A percentile compares a stretch with the other conserved stretches of the same genome.
Evolutionary conservation across 2,888 invertebrate species (phyloP).

Genomic region (Amphimallon solstitiale): DNA sequence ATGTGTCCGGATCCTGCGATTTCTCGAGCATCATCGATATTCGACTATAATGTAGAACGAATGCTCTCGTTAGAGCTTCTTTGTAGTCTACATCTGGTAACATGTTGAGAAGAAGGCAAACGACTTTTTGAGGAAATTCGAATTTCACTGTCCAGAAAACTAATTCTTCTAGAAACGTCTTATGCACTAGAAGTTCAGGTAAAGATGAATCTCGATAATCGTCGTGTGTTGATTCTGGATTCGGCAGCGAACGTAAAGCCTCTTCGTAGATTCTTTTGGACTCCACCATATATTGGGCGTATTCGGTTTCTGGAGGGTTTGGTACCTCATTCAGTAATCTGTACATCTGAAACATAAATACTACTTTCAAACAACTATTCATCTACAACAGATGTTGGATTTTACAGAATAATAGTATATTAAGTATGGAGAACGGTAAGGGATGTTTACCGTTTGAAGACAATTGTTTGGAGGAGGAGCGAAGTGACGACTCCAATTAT

Average conservation of each 20-base stretch:
- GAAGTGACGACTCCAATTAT: too few relatives aligned
- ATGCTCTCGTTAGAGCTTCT: constrained; percentile 92
- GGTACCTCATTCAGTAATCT: constrained; percentile 75
- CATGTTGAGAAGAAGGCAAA: constrained; percentile 94
- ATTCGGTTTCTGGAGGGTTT: constrained; percentile 74
- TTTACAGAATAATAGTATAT: too few relatives aligned
- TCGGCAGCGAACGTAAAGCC: constrained; percentile 81
- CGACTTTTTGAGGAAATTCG: constrained; percentile 97
- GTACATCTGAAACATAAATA: constrained; percentile 71
- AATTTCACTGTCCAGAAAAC: constrained; percentile 98
- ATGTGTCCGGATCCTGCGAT: constrained; percentile 86
- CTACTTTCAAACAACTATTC: too few relatives aligned
- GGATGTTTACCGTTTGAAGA: too few relatives aligned
- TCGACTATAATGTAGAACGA: constrained; percentile 95
- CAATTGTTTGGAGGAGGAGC: too few relatives aligned
- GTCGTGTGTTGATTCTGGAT: constrained; percentile 75
- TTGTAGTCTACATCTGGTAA: constrained; percentile 94
- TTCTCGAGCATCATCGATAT: constrained; percentile 91
- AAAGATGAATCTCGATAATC: constrained; percentile 84
- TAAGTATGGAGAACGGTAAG: too few relatives aligned
- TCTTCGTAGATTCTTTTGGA: constrained; percentile 82
- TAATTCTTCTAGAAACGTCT: constrained; percentile 91
- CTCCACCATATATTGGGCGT: constrained; percentile 77
- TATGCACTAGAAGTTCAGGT: constrained; percentile 81
- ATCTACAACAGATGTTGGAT: too few relatives aligned